Conservation (phyloP, 2,113 vertebrate species). For the Salvelinus sp. region DNA sequence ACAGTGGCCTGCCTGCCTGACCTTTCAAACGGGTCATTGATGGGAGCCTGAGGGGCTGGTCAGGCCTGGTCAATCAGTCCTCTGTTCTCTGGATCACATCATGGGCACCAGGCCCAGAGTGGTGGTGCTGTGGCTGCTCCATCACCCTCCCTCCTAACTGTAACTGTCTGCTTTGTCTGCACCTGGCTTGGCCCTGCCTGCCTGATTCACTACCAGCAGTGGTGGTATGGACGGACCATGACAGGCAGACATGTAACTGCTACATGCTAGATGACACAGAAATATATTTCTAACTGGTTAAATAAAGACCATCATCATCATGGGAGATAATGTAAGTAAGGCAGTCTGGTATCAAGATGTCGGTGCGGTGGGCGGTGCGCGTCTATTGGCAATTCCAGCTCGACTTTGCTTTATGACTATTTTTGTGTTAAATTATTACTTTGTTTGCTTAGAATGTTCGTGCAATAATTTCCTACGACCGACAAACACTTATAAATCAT, state of each 20-base stretch:
- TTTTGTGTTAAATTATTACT: too few species aligned
- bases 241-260: background rate
- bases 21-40: slow-evolving; percentile 57
- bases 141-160: slow-evolving; percentile 25
- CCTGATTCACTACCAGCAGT: slow-evolving; percentile 6
- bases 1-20: background rate
- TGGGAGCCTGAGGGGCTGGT: slow-evolving; percentile 1
- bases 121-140: slow-evolving; percentile 18
- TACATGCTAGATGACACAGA: background rate
- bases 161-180: slow-evolving; percentile 56
- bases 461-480: too few species aligned
- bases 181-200: slow-evolving; percentile 55
- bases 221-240: background rate
- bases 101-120: slow-evolving; percentile 51
- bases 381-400: too few species aligned
- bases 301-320: too few species aligned
- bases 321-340: too few species aligned
- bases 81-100: slow-evolving; percentile 42
- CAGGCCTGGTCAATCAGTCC: slow-evolving; percentile 40
- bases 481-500: too few species aligned
- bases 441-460: too few species aligned
- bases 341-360: too few species aligned
- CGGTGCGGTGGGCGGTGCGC: too few species aligned
- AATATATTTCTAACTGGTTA: too few species aligned
- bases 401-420: too few species aligned